A percentile compares a stretch with the other conserved stretches of the same genome.
These are phyloP conservation scores for Mycteria americana DNA, from an alignment of 2,797 vertebrate species.

Conservation along the genomic window DNA sequence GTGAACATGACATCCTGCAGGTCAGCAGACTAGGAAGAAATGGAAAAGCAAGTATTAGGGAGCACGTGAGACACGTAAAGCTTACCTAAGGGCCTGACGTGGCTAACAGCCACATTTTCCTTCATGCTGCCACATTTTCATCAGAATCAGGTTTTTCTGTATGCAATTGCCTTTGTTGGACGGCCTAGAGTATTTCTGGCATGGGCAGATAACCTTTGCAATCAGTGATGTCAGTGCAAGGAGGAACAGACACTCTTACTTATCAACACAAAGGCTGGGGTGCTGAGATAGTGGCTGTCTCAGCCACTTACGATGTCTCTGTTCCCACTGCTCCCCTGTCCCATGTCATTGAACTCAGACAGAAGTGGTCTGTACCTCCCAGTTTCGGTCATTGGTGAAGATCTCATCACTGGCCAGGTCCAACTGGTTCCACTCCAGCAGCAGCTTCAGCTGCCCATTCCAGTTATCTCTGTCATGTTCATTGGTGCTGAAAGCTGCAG, in stretches of 20 bases:
- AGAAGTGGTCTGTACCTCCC: constrained; percentile 71
- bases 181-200: neutral
- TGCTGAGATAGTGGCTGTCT: neutral
- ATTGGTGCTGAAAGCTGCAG: constrained; percentile 78
- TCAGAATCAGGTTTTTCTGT: neutral
- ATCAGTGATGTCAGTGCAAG: neutral
- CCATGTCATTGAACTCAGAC: neutral
- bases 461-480: constrained; percentile 80
- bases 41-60: neutral
- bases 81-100: neutral
- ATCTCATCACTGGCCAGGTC: constrained; percentile 80
- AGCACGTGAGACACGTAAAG: accelerated
- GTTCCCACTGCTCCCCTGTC: neutral
- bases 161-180: neutral
- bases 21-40: constrained; percentile 73
- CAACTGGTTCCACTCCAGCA: constrained; percentile 82
- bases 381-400: constrained; percentile 79
- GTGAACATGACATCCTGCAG: constrained; percentile 82
- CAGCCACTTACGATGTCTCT: neutral
- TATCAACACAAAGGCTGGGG: neutral
- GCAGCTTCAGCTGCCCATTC: constrained; percentile 79
- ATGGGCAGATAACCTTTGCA: neutral
- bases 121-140: neutral
- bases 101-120: neutral
- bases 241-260: neutral